Evolutionary conservation across 2,888 invertebrate genomes (phyloP).

Genomic region (Entomobrya multifasciata): DNA sequence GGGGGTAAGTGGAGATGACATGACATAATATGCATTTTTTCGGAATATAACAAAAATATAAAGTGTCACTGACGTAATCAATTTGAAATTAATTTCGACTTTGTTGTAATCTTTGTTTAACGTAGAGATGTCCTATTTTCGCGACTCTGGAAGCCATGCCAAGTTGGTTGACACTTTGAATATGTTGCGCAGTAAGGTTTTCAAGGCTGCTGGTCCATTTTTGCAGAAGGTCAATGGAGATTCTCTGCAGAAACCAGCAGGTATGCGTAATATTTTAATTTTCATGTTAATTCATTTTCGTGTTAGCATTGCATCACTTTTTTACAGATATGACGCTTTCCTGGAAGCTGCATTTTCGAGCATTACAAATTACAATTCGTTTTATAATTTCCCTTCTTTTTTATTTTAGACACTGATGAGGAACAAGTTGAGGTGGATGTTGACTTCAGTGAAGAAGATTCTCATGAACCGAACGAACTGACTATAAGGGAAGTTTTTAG

Average conservation of each 20-base stretch:
- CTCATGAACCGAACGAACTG: not conserved
- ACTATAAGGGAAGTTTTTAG: constrained; percentile 57
- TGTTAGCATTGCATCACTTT: not conserved
- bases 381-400: too few relatives aligned
- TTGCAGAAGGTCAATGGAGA: not conserved
- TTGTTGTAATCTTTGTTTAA: not conserved
- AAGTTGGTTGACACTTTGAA: constrained; percentile 38
- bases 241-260: not conserved
- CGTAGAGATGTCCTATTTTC: constrained; percentile 56
- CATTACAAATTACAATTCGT: too few relatives aligned
- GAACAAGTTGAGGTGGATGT: constrained; percentile 48
- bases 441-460: constrained; percentile 36
- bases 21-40: too few relatives aligned
- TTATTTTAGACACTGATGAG: constrained; percentile 5
- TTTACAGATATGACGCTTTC: too few relatives aligned
- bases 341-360: too few relatives aligned
- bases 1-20: constrained; percentile 36
- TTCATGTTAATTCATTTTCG: not conserved
- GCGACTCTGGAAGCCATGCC: constrained; percentile 50
- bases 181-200: not conserved
- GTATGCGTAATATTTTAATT: not conserved
- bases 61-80: not conserved
- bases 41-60: too few relatives aligned
- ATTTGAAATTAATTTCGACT: not conserved
- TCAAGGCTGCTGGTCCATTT: not conserved